Percentiles rank a stretch among this genome's conserved stretches.
phyloP scores from a whole-genome alignment of 2,113 vertebrate genomes.

The Pedetes capensis region DNA sequence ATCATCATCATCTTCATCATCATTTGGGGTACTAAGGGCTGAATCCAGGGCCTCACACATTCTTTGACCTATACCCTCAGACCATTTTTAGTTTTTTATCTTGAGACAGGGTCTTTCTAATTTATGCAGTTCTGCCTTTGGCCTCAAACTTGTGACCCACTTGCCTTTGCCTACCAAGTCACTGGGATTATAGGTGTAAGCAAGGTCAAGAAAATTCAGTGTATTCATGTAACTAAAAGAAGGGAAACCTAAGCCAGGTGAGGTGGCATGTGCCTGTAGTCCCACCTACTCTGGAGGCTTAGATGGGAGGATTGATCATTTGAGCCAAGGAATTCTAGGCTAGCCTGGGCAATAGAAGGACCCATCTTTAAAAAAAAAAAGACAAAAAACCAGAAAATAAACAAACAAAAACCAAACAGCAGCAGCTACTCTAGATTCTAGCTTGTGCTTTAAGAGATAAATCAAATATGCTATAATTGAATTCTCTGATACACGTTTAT shows the following conservation, averaged over 20 bases:
- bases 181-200: no score
- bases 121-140: no score
- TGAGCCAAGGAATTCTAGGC: background rate
- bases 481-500: background rate
- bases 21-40: no score
- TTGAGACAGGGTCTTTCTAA: no score
- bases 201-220: background rate
- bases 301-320: no score
- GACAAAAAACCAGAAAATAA: no score
- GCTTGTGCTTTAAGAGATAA: background rate
- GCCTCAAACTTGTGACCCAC: no score
- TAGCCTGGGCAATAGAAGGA: background rate
- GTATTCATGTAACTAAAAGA: background rate
- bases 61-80: no score
- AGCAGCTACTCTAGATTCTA: background rate
- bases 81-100: no score
- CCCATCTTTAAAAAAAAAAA: background rate
- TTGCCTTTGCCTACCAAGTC: no score
- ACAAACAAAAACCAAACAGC: background rate
- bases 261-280: background rate
- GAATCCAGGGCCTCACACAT: no score
- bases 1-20: no score
- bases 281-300: background rate
- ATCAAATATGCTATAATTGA: background rate
- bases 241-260: background rate